These are phyloP conservation scores for Urocitellus parryii DNA, from an alignment of 2,113 vertebrate genomes.

Conservation along the genomic window DNA sequence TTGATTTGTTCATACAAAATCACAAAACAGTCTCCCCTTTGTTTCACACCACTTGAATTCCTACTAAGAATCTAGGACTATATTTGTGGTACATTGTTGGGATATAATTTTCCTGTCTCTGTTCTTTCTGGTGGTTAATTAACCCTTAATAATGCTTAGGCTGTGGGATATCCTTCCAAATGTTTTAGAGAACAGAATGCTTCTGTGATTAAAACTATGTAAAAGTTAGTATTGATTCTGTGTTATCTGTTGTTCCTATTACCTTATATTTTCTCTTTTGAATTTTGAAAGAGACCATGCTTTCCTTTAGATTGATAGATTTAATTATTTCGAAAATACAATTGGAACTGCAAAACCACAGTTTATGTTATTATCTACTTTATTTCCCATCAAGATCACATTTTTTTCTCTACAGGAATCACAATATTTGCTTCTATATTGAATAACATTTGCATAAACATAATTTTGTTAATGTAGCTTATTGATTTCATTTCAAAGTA, in stretches of 20 bases:
- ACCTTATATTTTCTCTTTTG: neutral
- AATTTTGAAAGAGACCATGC: neutral
- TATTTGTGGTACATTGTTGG: neutral
- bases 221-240: neutral
- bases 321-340: conserved; percentile 53
- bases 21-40: neutral
- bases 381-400: conserved; percentile 52
- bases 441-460: conserved; percentile 18
- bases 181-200: neutral
- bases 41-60: neutral
- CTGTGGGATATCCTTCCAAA: neutral
- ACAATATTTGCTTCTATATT: conserved; percentile 40
- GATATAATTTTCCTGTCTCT: conserved; percentile 11
- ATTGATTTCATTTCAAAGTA: conserved; percentile 38
- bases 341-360: conserved; percentile 25
- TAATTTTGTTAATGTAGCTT: conserved; percentile 34
- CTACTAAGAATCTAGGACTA: neutral
- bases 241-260: neutral
- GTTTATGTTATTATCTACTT: conserved; percentile 40
- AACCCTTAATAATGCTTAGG: neutral
- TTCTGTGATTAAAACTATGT: neutral
- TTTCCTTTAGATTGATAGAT: conserved; percentile 50
- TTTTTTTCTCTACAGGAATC: neutral
- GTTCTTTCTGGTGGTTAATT: neutral
- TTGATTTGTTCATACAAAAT: neutral